Conservation (phyloP, 2,888 invertebrate species). For the Drosophila fungiperda region DNA sequence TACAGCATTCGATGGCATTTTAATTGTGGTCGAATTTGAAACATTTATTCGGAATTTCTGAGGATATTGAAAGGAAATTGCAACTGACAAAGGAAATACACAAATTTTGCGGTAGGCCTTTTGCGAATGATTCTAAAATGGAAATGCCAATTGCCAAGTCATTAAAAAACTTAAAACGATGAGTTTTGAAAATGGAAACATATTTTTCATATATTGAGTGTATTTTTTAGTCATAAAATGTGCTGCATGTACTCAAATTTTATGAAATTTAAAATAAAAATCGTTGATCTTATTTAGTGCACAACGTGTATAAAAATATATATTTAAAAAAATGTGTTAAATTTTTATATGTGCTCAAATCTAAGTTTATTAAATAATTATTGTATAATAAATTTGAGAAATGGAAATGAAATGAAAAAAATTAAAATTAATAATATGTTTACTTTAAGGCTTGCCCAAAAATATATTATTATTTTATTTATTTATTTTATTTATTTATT, state of each 20-base stretch:
- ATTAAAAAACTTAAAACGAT: constrained; percentile 2
- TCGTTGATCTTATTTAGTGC: not conserved
- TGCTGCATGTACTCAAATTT: not conserved
- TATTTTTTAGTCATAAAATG: not conserved
- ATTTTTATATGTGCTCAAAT: not conserved
- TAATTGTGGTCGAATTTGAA: constrained; percentile 63
- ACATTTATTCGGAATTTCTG: constrained; percentile 17
- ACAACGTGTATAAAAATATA: not conserved
- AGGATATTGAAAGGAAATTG: constrained; percentile 28
- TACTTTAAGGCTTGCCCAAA: too few relatives aligned
- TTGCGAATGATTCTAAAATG: not conserved
- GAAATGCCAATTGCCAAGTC: constrained; percentile 30
- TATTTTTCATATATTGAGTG: not conserved
- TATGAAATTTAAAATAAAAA: not conserved
- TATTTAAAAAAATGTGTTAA: not conserved
- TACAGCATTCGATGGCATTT: constrained; percentile 60
- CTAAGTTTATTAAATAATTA: too few relatives aligned
- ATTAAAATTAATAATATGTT: not conserved
- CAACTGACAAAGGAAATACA: constrained; percentile 11
- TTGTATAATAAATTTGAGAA: not conserved
- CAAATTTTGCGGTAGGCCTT: not conserved
- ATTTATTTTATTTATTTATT: too few relatives aligned
- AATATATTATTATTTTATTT: too few relatives aligned
- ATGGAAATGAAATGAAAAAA: not conserved
- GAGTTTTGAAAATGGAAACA: too few relatives aligned